Conservation (phyloP, 2,113 vertebrate genomes). For the Crotalus viridis region DNA sequence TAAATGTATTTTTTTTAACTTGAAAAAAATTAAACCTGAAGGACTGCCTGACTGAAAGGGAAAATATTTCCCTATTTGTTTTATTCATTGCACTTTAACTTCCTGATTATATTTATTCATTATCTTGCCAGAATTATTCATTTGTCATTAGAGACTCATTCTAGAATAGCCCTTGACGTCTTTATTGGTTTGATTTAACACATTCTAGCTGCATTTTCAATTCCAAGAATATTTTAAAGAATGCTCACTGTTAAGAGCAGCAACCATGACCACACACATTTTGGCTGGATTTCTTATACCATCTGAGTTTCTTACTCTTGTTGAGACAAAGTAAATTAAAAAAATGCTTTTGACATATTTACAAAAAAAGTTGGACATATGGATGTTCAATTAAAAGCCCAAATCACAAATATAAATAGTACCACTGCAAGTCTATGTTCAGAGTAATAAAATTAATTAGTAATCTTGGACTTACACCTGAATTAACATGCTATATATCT, state of each 20-base stretch:
- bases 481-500: neutral
- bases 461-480: neutral
- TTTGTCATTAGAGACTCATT: neutral
- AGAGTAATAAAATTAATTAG: neutral
- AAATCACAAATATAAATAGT: neutral
- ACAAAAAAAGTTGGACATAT: neutral
- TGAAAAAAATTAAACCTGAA: neutral
- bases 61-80: conserved; percentile 10
- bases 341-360: neutral
- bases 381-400: neutral
- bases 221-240: conserved; percentile 50
- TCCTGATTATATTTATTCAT: conserved; percentile 30
- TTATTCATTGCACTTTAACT: conserved; percentile 33
- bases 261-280: conserved; percentile 39
- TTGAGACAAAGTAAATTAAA: conserved; percentile 1
- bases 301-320: conserved; percentile 20
- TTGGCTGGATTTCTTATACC: conserved; percentile 38
- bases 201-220: conserved; percentile 45
- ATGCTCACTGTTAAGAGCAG: conserved; percentile 38
- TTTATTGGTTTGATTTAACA: conserved; percentile 30
- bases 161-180: conserved; percentile 6
- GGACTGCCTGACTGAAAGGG: neutral
- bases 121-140: conserved; percentile 17
- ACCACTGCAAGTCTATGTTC: neutral
- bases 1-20: neutral